phyloP scores from a whole-genome alignment of 2,888 invertebrate genomes.

The Drosophila mimica region DNA sequence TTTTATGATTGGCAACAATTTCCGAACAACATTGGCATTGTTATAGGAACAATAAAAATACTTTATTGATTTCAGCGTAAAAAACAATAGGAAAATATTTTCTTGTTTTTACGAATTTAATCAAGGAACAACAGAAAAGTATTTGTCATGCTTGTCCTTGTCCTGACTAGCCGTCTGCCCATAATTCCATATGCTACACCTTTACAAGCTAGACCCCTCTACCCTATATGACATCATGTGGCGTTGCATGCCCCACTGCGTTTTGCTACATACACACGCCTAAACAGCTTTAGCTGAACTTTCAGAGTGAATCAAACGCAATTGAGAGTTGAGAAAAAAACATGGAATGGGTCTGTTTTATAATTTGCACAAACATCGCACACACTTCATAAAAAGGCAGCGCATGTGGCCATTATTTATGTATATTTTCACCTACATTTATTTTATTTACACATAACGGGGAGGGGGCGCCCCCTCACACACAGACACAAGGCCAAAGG shows the following conservation, averaged over 20 bases:
- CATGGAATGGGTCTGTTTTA: conserved; percentile 54
- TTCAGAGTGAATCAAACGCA: conserved; percentile 19
- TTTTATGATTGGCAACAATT: conserved; percentile 40
- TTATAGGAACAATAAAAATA: conserved; percentile 2
- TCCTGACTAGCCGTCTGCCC: conserved; percentile 6
- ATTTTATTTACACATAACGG: conserved; percentile 62
- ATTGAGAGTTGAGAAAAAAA: conserved; percentile 9
- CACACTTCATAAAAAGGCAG: conserved; percentile 61
- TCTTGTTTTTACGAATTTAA: conserved; percentile 4
- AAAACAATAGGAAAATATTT: background rate
- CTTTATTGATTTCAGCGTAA: conserved; percentile 17
- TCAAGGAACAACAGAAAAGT: conserved; percentile 19
- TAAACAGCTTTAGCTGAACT: conserved; percentile 44
- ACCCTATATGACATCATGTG: conserved; percentile 24
- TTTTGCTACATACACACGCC: conserved; percentile 35
- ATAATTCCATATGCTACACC: conserved; percentile 27
- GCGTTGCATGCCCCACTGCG: conserved; percentile 56
- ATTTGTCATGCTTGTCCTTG: conserved; percentile 33
- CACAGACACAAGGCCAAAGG: conserved; percentile 22
- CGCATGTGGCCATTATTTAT: conserved; percentile 74
- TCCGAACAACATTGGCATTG: background rate
- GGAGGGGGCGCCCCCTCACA: conserved; percentile 5
- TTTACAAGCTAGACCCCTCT: background rate
- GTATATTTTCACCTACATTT: conserved; percentile 79
- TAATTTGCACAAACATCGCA: conserved; percentile 65